Evolutionary conservation across 2,113 vertebrate genomes (phyloP).

Genomic region (western clawed frog (Xenopus tropicalis)): UCB_Xtro_10.0 CM004448.2:39313501-39314000

Average conservation of each 20-base stretch:
- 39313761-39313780: conserved; percentile 99
- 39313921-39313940: conserved; percentile 98
- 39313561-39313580: conserved; percentile 97
- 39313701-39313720: conserved; percentile 98
- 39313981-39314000: conserved; percentile 62
- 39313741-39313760: conserved; percentile 94
- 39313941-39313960: conserved; percentile 96
- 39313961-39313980: conserved; percentile 77
- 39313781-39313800: conserved; percentile 98
- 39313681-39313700: conserved; percentile 99
- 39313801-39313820: conserved; percentile 98
- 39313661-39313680: conserved; percentile 98
- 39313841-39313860: conserved; percentile 99
- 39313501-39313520: conserved; percentile 90
- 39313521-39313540: conserved; percentile 87
- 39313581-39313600: conserved; percentile 98
- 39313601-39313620: conserved; percentile 88
- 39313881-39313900: conserved; percentile 97
- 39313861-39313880: conserved; percentile 98
- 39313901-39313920: conserved; percentile 99
- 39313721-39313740: conserved; percentile 96
- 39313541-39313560: conserved; percentile 96
- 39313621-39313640: conserved; percentile 61
- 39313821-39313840: conserved; percentile 99
- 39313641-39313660: conserved; percentile 98